Evolutionary conservation across 2,113 vertebrate genomes (phyloP).

Genomic region (Egretta garzetta): DNA sequence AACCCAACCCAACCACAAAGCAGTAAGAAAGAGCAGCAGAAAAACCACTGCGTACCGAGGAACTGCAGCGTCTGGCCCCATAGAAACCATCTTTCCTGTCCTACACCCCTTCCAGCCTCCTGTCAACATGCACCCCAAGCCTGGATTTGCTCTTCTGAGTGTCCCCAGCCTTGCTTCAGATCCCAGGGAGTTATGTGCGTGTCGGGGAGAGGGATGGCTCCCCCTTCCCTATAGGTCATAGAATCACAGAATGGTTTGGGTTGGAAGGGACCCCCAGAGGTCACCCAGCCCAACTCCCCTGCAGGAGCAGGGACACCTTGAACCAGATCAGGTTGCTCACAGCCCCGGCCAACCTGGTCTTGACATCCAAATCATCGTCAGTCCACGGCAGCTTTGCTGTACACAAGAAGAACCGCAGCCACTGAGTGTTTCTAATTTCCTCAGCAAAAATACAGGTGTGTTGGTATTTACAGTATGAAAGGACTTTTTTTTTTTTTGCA

Average conservation of each 20-base stretch:
- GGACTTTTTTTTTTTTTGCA: not conserved
- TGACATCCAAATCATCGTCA: accelerated
- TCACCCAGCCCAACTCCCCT: too few species aligned
- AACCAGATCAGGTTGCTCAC: too few species aligned
- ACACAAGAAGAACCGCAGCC: not conserved
- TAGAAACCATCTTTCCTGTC: not conserved
- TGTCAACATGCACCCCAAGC: accelerated
- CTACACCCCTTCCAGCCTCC: not conserved
- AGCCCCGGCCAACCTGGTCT: too few species aligned
- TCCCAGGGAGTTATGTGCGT: accelerated
- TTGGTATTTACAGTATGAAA: not conserved
- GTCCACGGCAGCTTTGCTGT: accelerated
- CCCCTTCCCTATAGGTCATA: not conserved
- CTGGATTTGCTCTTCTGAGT: too few species aligned
- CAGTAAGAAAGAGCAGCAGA: not conserved
- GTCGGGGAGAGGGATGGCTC: not conserved
- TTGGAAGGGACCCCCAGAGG: too few species aligned
- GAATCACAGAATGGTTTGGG: too few species aligned
- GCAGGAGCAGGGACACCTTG: too few species aligned
- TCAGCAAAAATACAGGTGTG: accelerated
- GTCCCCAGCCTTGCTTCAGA: too few species aligned
- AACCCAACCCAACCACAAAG: not conserved
- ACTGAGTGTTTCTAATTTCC: not conserved
- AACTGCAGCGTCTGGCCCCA: not conserved
- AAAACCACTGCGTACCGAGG: not conserved